Percentiles rank a stretch among this genome's conserved stretches.
Conservation (phyloP, 2,888 invertebrate species). For the Carcina quercana region DNA sequence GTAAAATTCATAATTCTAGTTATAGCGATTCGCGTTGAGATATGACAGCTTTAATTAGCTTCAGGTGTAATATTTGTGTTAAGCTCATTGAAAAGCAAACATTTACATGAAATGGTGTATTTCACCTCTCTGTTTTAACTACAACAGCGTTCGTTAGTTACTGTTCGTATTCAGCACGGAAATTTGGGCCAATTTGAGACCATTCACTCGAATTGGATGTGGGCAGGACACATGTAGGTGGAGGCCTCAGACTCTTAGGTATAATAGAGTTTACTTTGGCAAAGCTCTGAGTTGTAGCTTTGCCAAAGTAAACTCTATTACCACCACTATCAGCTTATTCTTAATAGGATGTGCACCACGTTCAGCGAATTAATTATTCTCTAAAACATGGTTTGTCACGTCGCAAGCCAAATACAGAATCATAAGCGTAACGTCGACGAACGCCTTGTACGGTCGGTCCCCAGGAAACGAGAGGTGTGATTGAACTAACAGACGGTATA, state of each 20-base stretch:
- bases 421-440: constrained; percentile 35
- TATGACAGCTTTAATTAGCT: too few species aligned
- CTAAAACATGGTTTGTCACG: constrained; percentile 57
- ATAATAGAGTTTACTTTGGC: too few species aligned
- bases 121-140: too few species aligned
- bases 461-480: constrained; percentile 66
- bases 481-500: constrained; percentile 34
- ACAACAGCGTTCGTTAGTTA: too few species aligned
- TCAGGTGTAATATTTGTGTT: too few species aligned
- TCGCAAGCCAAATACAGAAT: constrained; percentile 60
- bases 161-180: neutral
- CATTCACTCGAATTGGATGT: constrained; percentile 58
- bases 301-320: constrained; percentile 42
- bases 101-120: too few species aligned
- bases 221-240: constrained; percentile 64
- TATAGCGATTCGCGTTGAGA: too few species aligned
- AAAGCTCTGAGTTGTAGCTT: constrained; percentile 29
- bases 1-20: too few species aligned
- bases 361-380: constrained; percentile 62
- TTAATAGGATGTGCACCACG: constrained; percentile 40
- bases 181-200: constrained; percentile 51
- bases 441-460: constrained; percentile 49
- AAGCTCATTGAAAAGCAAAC: too few species aligned
- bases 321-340: constrained; percentile 35
- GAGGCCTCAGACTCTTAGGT: constrained; percentile 60